A percentile compares a stretch with the other conserved stretches of the same genome.
Conservation (phyloP, 2,113 vertebrate species). For the Lates calcarifer region DNA sequence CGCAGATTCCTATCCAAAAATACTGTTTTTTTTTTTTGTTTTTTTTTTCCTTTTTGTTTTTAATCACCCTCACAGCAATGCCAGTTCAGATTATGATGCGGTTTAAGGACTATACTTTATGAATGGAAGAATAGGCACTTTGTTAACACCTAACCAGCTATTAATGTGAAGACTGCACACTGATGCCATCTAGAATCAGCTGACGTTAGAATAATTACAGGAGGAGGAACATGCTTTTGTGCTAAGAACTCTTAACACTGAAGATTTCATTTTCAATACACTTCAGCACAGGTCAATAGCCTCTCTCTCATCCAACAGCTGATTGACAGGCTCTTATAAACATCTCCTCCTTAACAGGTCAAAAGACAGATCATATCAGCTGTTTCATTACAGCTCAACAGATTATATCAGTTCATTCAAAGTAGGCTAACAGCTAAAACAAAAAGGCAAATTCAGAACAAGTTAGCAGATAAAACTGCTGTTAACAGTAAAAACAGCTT, state of each 20-base stretch:
- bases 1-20: background rate
- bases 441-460: background rate
- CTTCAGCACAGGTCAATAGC: background rate
- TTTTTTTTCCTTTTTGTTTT: background rate
- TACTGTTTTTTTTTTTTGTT: no score
- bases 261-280: constrained; percentile 1
- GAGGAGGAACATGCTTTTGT: background rate
- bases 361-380: constrained; percentile 37
- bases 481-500: constrained; percentile 7
- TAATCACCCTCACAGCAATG: background rate
- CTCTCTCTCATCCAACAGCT: background rate
- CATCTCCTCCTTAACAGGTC: background rate
- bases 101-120: background rate
- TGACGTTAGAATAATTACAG: background rate
- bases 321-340: constrained; percentile 21
- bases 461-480: constrained; percentile 16
- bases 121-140: background rate
- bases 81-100: background rate
- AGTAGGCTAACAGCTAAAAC: background rate
- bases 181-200: background rate
- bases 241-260: background rate
- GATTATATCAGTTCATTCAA: constrained; percentile 46
- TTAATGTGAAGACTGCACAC: background rate
- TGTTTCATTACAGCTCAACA: background rate
- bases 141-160: background rate